These are phyloP conservation scores for Mamestra brassicae DNA, from an alignment of 2,888 invertebrate genomes.

Conservation along the genomic window DNA sequence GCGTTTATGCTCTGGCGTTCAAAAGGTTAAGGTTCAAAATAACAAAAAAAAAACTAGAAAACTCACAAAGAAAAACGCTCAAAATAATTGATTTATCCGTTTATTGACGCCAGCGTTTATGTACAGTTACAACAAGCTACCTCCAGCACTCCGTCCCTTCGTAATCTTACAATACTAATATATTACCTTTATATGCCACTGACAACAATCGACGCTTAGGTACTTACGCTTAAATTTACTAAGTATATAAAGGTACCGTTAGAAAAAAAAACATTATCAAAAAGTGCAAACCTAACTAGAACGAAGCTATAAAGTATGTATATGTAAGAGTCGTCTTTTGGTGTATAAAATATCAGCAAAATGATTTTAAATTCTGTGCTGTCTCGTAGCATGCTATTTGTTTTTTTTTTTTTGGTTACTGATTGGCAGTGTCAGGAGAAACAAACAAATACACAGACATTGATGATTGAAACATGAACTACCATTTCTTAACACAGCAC, in stretches of 20 bases:
- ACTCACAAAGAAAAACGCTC: conserved; percentile 42
- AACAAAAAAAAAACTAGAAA: neutral
- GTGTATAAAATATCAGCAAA: conserved; percentile 21
- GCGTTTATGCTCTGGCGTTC: no score
- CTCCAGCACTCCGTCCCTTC: conserved; percentile 50
- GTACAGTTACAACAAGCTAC: conserved; percentile 78
- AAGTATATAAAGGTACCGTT: conserved; percentile 48
- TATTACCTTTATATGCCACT: conserved; percentile 63
- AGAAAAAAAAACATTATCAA: conserved; percentile 37
- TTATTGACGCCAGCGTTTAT: conserved; percentile 83
- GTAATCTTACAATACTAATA: conserved; percentile 47
- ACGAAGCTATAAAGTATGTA: conserved; percentile 26
- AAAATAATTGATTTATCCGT: conserved; percentile 73
- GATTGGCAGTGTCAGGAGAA: conserved; percentile 46
- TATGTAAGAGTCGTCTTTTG: conserved; percentile 6
- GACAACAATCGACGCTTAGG: conserved; percentile 59
- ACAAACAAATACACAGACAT: conserved; percentile 31
- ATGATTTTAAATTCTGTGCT: conserved; percentile 20
- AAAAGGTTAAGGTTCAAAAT: no score
- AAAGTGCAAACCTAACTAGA: conserved; percentile 51
- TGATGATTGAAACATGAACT: conserved; percentile 48
- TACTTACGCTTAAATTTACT: conserved; percentile 52
- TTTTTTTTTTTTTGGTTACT: conserved; percentile 10
- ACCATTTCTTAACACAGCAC: conserved; percentile 60
- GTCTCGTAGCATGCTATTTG: neutral